Evolutionary conservation across 2,113 vertebrate genomes (phyloP), one percentile per base, ranked within the genome.

Genomic region (Xenopus laevis): DNA sequence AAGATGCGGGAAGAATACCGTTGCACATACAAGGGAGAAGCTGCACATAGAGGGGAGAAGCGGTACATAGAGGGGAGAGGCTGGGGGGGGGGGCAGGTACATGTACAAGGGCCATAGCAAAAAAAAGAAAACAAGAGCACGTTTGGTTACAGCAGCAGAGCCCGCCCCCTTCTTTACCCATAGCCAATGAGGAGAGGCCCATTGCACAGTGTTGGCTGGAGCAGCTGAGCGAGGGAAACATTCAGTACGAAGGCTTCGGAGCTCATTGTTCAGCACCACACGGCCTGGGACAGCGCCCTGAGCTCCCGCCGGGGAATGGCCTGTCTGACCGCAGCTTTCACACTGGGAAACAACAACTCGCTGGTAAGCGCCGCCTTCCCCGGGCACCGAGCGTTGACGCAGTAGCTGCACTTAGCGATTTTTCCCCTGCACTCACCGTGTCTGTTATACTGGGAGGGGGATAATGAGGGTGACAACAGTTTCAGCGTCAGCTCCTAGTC

Each of bases 241-340:
- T 50, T 7, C 21, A 57, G 11, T 27, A 12, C 18, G 20, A 53
- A 13, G n/a, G 20, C 33, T 21, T 10, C 15, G 30, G 61, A 64
- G 61, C 11, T 7, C 13, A 33, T 1, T 1, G 17, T 23, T 47
- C 64, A 68, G 76, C 76, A 30, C 52, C 66, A 59, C 17, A 47
- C 50, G 18, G 53, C 71, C 13, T 53, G 44, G 15, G 73, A 76
- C 68, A 77, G 68, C 20, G 20, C 68, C 21, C 18, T 17, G 33
- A 7, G 30, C 44, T 47, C 2, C 15, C 17, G 61, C 79, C 74
- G 80, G 82, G 47, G 47, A 50, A 90, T 90, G 89, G 91, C 90
- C 84, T 92, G 88, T 79, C 89, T 91, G 87, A 86, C 85, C 83
- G 87, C 90, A 71, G 86, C 88, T 79, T 89, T 88, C 81, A 88